Evolutionary conservation across 2,113 vertebrate genomes (phyloP), one percentile per base, ranked within the genome.

Genomic region (Macroglossus sobrinus): DNA sequence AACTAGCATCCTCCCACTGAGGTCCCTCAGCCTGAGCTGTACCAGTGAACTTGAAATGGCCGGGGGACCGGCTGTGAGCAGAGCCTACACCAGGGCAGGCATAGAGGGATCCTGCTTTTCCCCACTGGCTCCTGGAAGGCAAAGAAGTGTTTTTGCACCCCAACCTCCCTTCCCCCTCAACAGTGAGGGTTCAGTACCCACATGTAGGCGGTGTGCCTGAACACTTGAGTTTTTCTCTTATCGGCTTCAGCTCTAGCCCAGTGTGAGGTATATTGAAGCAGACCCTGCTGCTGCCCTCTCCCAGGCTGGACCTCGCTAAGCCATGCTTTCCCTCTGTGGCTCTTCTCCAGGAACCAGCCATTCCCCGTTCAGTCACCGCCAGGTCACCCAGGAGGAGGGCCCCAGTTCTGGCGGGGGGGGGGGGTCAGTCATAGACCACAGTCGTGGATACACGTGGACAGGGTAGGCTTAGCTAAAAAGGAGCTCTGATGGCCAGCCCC

Each of bases 161-260:
- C 2, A 0, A 43, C n/a, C 19, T 72, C 57, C 15, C 15, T 11
- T 40, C 64, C 30, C 79, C 3, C 35, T 68, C 55, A 19, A 3
- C 26, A 18, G 35, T 14, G 26, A 80, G 24, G 30, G 15, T 33
- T 61, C 55, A 35, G 21, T 22, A 13, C 13, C 19, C 1, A 4
- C 28, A 18, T 0, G 5, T 43, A 3, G 63, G 38, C 4, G 30
- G 4, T 12, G 14, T 12, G 24, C 11, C 30, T 7, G 15, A 33
- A 1, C 33, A 7, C n/a, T 75, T 45, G 22, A 21, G 45, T 74
- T 63, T 72, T 64, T 71, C 33, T 89, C 78, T 78, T 33, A 0
- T 24, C 35, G 64, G 45, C 57, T 18, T 71, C 38, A 64, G 84
- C 45, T 50, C 35, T 43, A 50, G 43, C 8, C 47, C 43, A 26